Conservation (phyloP, 2,113 vertebrate genomes). For the Lamprotornis superbus region DNA sequence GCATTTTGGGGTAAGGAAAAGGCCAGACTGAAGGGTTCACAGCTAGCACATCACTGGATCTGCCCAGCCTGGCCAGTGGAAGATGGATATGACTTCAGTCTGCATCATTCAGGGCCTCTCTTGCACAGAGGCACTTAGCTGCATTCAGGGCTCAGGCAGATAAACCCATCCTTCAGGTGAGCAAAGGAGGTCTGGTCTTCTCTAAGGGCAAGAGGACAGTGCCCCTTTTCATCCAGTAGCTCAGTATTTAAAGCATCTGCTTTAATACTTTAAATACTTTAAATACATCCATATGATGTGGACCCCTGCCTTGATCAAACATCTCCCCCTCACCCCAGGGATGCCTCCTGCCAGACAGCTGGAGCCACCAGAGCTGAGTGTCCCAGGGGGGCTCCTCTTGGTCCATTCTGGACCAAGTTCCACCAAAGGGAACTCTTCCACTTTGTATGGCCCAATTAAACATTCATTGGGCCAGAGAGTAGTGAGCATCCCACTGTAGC, state of each 20-base stretch:
- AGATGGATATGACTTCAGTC: background rate
- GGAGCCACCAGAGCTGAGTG: background rate
- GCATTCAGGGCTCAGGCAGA: background rate
- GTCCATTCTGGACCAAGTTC: background rate
- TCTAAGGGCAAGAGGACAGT: background rate
- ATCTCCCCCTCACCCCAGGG: background rate
- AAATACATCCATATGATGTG: background rate
- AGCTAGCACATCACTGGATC: background rate
- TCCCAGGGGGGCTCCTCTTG: background rate
- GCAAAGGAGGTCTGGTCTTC: background rate
- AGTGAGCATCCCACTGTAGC: background rate
- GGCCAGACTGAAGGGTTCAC: background rate
- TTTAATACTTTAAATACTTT: too few relatives aligned
- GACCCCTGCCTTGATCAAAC: background rate
- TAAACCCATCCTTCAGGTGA: background rate
- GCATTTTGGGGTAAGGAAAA: background rate
- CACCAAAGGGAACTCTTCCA: background rate
- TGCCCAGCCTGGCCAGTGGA: background rate
- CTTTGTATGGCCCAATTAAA: background rate
- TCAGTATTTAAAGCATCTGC: background rate
- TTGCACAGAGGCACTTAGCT: background rate
- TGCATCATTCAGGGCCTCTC: background rate
- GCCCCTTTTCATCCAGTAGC: background rate
- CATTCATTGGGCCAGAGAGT: background rate
- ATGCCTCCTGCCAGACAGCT: rapidly evolving